phyloP scores from a whole-genome alignment of 2,797 vertebrate species.

The Mergus octosetaceus region DNA sequence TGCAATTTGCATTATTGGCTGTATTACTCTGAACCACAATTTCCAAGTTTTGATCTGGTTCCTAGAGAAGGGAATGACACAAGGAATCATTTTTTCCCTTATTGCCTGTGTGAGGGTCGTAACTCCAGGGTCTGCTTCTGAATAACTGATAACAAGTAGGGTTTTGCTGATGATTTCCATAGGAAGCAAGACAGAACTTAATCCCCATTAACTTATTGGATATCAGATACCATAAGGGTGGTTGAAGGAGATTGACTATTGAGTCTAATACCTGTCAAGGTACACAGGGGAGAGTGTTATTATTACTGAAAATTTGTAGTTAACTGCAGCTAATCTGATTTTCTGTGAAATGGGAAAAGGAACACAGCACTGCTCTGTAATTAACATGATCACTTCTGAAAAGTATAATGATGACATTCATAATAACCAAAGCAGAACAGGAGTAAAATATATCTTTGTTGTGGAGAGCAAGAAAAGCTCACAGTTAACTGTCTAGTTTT shows the following conservation, averaged over 20 bases:
- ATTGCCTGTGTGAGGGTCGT: not conserved
- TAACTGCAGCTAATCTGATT: not conserved
- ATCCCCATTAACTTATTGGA: not conserved
- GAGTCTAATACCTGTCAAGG: not conserved
- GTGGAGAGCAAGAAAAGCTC: not conserved
- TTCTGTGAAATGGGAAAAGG: not conserved
- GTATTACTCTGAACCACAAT: not conserved
- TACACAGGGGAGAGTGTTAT: not conserved
- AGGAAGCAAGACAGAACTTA: not conserved
- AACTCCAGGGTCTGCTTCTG: not conserved
- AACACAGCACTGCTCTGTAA: not conserved
- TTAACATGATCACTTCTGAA: not conserved
- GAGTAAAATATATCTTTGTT: not conserved
- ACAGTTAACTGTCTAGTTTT: accelerated
- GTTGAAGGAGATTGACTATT: not conserved
- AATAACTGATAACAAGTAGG: not conserved
- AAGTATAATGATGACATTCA: not conserved
- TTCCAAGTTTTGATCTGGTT: not conserved
- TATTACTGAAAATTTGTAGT: not conserved
- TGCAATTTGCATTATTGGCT: not conserved
- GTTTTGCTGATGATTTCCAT: not conserved
- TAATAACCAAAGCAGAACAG: not conserved
- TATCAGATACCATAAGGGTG: not conserved
- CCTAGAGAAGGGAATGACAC: not conserved
- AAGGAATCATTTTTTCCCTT: not conserved